Evolutionary conservation across 1,140 invertebrate genomes (phyloP).

Genomic region (Rhopalosiphum padi): DNA sequence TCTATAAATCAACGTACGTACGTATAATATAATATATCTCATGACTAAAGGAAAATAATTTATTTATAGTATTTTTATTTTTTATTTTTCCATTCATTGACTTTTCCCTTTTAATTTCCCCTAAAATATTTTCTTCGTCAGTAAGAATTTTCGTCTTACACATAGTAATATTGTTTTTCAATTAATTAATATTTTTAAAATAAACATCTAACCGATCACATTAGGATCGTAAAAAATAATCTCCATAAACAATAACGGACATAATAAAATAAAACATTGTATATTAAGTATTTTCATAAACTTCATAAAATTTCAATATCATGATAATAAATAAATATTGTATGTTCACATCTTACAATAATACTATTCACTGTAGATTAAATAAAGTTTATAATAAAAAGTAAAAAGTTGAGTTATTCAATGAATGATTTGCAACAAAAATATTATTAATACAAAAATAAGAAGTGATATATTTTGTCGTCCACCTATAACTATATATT

Average conservation of each 20-base stretch:
- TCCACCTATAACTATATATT: neutral
- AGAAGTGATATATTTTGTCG: too few species aligned
- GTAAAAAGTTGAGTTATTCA: neutral
- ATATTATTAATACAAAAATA: neutral
- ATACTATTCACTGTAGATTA: too few species aligned
- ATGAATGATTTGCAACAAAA: neutral
- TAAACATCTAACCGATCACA: neutral
- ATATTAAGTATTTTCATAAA: too few species aligned
- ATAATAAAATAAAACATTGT: neutral
- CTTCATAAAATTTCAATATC: too few species aligned
- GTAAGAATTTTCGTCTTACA: neutral
- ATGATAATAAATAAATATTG: too few species aligned
- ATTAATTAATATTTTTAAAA: neutral
- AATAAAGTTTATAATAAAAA: neutral
- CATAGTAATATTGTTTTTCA: neutral
- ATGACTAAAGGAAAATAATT: neutral
- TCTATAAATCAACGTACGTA: neutral
- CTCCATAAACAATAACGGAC: neutral
- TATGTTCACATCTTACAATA: too few species aligned
- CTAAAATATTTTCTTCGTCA: neutral
- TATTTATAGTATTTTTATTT: neutral
- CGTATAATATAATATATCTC: neutral
- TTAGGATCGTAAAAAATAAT: neutral
- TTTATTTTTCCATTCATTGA: neutral
- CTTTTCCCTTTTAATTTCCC: neutral